Evolutionary conservation across 2,797 vertebrate genomes (phyloP), one percentile per base, ranked within the genome.

Genomic region (Sandelia bainsii): DNA sequence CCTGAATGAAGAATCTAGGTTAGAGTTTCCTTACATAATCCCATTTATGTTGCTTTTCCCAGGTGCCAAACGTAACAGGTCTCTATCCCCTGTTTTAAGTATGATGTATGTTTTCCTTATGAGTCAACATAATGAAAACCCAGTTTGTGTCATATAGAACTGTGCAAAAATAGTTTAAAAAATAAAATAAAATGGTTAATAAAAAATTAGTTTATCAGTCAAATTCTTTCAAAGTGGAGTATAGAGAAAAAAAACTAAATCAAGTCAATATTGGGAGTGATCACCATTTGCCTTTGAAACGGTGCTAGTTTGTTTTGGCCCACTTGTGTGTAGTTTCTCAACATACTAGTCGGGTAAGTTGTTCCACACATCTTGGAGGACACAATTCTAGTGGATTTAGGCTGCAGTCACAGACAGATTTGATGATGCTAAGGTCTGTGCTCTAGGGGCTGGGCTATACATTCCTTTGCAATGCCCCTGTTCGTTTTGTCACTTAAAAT

Each of bases 21-120:
- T 67, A 39, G 80, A 69, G 77, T 89, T 77, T 80, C 45, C 29
- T 83, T 78, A 85, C 77, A 66, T 61, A 84, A 80, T 8, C 20
- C 11, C 39, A 51, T 14, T 23, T 49, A 20, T 17, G 23, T 45
- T 57, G 39, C n/a, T 45, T 29, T 66, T 40, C 16, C n/a, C 25
- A 37, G 8, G 23, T 64, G 62, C 52, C 56, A 73, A 19, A 58
- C 22, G 20, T 44, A 23, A 13, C 29, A 42, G 22, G 0, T 62
- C 16, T 49, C 9, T 39, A 22, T 48, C n/a, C 42, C 5, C 13
- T 22, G 27, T n/a, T 57, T 45, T 2, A 25, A 60, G 6, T 37
- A 14, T 69, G 45, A 13, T 4, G 4, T 61, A 20, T 39, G 14
- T 37, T 74, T 11, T 71, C 2, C 22, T 23, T 6, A 58, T 42